phyloP scores from a whole-genome alignment of 2,888 invertebrate genomes.

The Drosophila ustulata region DNA sequence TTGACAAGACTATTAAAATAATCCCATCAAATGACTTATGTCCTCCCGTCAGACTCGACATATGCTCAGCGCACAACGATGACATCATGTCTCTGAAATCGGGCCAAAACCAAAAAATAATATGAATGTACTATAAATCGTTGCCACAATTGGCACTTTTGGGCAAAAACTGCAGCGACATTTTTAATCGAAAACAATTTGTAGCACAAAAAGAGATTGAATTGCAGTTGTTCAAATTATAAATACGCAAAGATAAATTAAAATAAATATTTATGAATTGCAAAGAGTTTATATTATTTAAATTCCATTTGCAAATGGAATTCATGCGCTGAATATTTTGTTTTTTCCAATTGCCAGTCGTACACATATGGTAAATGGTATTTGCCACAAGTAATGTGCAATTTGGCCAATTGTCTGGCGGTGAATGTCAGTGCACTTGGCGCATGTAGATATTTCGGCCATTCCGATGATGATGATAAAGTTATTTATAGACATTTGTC shows the following conservation, averaged over 20 bases:
- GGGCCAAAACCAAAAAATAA: conserved; percentile 36
- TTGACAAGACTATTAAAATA: conserved; percentile 45
- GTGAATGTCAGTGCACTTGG: conserved; percentile 73
- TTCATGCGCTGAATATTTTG: not conserved
- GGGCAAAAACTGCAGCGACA: not conserved
- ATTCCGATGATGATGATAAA: conserved; percentile 20
- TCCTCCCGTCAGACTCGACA: conserved; percentile 18
- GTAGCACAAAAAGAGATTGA: too few relatives aligned
- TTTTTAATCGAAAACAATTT: not conserved
- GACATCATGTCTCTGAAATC: conserved; percentile 55
- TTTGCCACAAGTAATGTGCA: conserved; percentile 11
- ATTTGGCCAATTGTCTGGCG: conserved; percentile 66
- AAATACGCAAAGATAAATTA: not conserved
- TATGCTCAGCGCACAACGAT: conserved; percentile 48
- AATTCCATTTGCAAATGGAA: not conserved
- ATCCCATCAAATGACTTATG: conserved; percentile 38
- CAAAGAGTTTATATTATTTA: not conserved
- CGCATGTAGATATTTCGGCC: conserved; percentile 36
- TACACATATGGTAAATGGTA: conserved; percentile 24
- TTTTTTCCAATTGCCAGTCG: not conserved
- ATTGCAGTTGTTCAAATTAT: not conserved
- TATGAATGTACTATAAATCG: conserved; percentile 62
- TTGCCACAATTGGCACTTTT: not conserved
- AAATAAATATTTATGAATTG: conserved; percentile 2
- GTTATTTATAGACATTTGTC: conserved; percentile 43